Evolutionary conservation across 2,888 invertebrate genomes (phyloP), one percentile per base, ranked within the genome.

Genomic region (Lissocephala sabroskyi): DNA sequence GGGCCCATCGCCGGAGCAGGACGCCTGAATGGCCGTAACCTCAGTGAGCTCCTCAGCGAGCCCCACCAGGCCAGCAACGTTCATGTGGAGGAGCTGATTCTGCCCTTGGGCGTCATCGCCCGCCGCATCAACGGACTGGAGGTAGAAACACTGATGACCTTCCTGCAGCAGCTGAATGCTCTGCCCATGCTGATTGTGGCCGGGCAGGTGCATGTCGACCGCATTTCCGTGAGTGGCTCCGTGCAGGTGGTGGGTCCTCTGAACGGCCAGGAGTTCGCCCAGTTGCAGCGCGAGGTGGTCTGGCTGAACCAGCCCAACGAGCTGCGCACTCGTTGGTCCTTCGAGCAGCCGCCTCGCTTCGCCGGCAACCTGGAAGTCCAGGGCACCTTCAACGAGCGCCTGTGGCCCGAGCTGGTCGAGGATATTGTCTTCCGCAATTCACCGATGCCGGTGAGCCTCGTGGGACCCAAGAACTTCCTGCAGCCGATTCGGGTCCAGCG

Each of bases 161-260:
- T 81, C 35, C 41, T 79, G 30, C 52, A 71, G 23, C 64, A 80
- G 73, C 71, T 73, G 50, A 58, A 79, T 70, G 55, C 82, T 56
- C 42, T 79, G 79, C 64, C 79, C 26, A 46, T 70, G 60, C 58
- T 81, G 55, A 77, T 88, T 19, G 61, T 81, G 5, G 62, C 76
- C 16, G 86, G 86, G 1, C 79, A 84, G 44, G 64, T 87, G 5
- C 65, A 76, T 41, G 81, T 87, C n/a, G 85, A 86, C 32, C 79
- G 83, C 13, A 64, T 87, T 6, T 63, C 74, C 4, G 65, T 86
- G 4, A 67, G 76, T 7, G 82, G 80, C 1, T 65, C 70, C 14
- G 65, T 84, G 1, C 63, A 73, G 26, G 36, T 64, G 11, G 39
- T 65, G 0, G 49, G 64, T 1, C 49, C 51, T 6, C 49, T 85